These are phyloP conservation scores for Phaenicophaeus curvirostris DNA, from an alignment of 2,797 vertebrate genomes.

Conservation along the genomic window DNA sequence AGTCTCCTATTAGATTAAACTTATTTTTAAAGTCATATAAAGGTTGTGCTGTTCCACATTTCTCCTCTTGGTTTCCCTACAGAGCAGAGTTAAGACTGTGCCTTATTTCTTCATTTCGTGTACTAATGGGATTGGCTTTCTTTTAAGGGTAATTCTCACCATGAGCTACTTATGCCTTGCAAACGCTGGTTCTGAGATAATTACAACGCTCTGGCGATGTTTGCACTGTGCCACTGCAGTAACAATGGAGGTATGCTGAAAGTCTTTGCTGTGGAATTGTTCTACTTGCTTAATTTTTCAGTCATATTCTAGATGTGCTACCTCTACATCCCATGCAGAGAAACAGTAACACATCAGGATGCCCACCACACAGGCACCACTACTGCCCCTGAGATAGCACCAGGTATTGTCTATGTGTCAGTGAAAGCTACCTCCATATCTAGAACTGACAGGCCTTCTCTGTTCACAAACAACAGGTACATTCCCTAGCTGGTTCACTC, in stretches of 20 bases:
- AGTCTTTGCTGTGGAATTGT: neutral
- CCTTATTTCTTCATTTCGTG: constrained; percentile 26
- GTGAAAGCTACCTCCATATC: neutral
- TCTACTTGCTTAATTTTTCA: neutral
- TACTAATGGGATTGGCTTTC: neutral
- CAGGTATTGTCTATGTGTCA: neutral
- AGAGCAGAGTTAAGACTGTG: neutral
- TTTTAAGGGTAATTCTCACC: constrained; percentile 11
- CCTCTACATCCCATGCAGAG: neutral
- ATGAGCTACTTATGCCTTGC: neutral
- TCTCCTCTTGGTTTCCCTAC: neutral
- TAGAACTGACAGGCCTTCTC: neutral
- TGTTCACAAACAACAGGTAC: too few relatives aligned
- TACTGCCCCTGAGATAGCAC: neutral
- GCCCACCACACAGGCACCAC: neutral
- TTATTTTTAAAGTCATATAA: neutral
- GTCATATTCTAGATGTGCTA: neutral
- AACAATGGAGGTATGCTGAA: neutral
- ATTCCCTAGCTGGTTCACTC: too few relatives aligned
- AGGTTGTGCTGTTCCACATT: neutral
- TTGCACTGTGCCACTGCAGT: neutral
- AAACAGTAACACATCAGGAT: neutral
- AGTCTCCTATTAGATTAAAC: neutral
- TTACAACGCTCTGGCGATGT: neutral
- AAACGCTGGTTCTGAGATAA: neutral